Percentiles rank a stretch among this genome's conserved stretches.
Evolutionary conservation across 2,113 vertebrate species (phyloP).

Genomic region (Scytalopus superciliaris): DNA sequence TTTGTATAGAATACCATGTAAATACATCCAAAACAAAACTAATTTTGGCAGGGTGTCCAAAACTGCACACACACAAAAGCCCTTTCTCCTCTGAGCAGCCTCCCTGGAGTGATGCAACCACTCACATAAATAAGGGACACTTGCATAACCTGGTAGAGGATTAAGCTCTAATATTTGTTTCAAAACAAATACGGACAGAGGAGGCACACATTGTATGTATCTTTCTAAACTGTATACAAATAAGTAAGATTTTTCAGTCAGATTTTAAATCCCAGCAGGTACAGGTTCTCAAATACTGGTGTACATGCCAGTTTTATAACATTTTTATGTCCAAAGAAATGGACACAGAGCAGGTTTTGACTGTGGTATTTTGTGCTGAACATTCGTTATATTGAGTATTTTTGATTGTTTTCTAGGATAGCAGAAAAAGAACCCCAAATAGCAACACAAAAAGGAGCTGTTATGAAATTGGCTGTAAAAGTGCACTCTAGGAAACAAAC

Average conservation of each 20-base stretch:
- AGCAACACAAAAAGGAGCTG: not conserved
- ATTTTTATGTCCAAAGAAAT: not conserved
- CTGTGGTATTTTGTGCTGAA: not conserved
- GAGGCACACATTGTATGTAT: not conserved
- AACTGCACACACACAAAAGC: not conserved
- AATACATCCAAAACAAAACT: slow-evolving; percentile 36
- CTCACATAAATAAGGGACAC: not conserved
- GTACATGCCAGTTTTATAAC: not conserved
- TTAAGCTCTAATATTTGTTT: not conserved
- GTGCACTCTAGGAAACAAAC: not conserved
- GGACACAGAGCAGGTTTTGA: not conserved
- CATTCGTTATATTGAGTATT: not conserved
- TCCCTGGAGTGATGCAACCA: not conserved
- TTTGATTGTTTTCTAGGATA: not conserved
- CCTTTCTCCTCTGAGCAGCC: not conserved
- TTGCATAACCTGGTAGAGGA: not conserved
- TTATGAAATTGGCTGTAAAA: not conserved
- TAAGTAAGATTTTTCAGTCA: not conserved
- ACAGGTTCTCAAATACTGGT: not conserved
- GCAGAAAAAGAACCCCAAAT: not conserved
- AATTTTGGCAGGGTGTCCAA: not conserved
- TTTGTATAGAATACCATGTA: slow-evolving; percentile 17
- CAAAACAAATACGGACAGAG: not conserved
- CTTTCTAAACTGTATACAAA: not conserved
- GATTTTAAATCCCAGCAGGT: not conserved